Evolutionary conservation across 2,888 invertebrate genomes (phyloP).

Genomic region (Arenicola marina): DNA sequence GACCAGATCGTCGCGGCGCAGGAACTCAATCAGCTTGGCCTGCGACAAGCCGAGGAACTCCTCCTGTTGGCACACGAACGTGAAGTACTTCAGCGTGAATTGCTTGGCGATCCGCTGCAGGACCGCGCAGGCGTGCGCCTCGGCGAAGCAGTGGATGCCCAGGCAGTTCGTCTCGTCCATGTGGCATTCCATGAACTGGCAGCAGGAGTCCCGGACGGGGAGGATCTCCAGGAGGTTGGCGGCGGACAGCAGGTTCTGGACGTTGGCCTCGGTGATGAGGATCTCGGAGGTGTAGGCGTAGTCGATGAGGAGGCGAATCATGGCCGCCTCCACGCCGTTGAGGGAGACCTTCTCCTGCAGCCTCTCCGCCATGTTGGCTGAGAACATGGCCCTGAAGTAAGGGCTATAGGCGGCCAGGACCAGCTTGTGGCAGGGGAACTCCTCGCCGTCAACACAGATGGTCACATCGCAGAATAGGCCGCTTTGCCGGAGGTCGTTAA

Average conservation of each 20-base stretch:
- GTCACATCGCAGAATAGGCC: constrained; percentile 62
- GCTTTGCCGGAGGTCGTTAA: constrained; percentile 54
- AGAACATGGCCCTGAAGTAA: constrained; percentile 42
- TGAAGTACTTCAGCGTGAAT: constrained; percentile 56
- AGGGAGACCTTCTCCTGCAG: constrained; percentile 57
- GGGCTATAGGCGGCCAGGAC: constrained; percentile 63
- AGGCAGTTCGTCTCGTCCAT: constrained; percentile 64
- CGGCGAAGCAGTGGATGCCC: constrained; percentile 65
- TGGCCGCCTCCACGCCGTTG: constrained; percentile 61
- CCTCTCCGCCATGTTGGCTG: constrained; percentile 61
- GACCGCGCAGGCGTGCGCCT: constrained; percentile 63
- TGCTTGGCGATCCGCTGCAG: constrained; percentile 62
- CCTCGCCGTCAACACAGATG: constrained; percentile 58
- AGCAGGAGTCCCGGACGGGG: constrained; percentile 62
- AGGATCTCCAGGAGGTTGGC: constrained; percentile 62
- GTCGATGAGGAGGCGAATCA: constrained; percentile 60
- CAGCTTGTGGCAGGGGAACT: constrained; percentile 60
- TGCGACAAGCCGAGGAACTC: constrained; percentile 60
- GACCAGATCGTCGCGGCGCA: constrained; percentile 62
- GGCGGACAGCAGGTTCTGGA: constrained; percentile 62
- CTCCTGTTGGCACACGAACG: constrained; percentile 42
- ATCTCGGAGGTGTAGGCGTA: constrained; percentile 61
- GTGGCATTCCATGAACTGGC: constrained; percentile 60
- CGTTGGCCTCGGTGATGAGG: constrained; percentile 60
- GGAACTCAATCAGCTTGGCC: constrained; percentile 63